Conservation (phyloP, 2,888 invertebrate genomes). For the Drosophila atripex region DNA sequence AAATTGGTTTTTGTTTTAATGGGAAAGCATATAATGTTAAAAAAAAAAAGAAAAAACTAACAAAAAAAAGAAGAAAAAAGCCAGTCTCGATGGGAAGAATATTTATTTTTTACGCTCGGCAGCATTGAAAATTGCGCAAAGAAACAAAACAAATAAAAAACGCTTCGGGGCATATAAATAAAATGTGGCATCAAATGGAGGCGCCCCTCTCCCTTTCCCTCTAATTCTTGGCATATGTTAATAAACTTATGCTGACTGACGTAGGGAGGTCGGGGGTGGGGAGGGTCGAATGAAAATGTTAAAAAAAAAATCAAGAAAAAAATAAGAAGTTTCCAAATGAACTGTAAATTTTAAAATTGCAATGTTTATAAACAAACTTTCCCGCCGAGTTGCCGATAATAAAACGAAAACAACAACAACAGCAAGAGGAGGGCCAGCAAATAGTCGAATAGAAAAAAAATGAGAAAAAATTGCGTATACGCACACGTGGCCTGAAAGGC, state of each 20-base stretch:
- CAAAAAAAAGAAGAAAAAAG: no score
- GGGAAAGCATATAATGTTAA: no score
- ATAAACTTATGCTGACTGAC: slow-evolving; percentile 76
- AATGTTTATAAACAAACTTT: slow-evolving; percentile 79
- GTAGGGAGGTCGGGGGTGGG: slow-evolving; percentile 58
- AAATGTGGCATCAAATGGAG: slow-evolving; percentile 72
- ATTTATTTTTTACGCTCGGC: slow-evolving; percentile 56
- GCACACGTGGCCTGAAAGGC: slow-evolving; percentile 72
- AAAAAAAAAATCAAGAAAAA: slow-evolving; percentile 5
- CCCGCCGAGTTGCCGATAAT: slow-evolving; percentile 59
- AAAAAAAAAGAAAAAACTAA: no score
- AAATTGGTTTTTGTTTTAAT: neutral
- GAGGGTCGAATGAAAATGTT: neutral
- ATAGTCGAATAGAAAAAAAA: neutral
- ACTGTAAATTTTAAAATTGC: slow-evolving; percentile 76
- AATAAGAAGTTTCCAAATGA: slow-evolving; percentile 45
- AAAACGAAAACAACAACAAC: slow-evolving; percentile 54
- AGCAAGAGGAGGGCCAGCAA: slow-evolving; percentile 27
- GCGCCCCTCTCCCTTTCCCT: slow-evolving; percentile 6
- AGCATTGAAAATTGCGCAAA: slow-evolving; percentile 68
- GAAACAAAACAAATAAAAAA: slow-evolving; percentile 66
- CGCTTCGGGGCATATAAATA: slow-evolving; percentile 56
- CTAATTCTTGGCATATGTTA: slow-evolving; percentile 55
- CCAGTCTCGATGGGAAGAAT: slow-evolving; percentile 23
- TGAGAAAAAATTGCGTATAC: slow-evolving; percentile 65